Percentiles rank a stretch among this genome's conserved stretches.
These are phyloP conservation scores for Leucoraja ocellata DNA, from an alignment of 2,797 vertebrate genomes.

Conservation along the genomic window DNA sequence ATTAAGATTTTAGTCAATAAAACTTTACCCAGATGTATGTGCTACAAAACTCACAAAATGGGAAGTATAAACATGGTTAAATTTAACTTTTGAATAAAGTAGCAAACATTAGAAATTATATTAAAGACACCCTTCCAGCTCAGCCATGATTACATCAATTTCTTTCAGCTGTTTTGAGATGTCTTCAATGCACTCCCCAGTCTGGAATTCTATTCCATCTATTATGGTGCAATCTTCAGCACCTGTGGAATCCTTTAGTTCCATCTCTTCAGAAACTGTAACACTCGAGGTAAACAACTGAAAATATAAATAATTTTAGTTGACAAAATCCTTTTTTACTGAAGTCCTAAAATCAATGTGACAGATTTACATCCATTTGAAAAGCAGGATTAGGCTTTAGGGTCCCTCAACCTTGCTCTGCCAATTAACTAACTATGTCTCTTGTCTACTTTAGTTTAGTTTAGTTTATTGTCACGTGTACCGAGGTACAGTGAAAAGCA, in stretches of 20 bases:
- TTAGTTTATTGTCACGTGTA: too few species aligned
- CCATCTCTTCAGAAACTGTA: conserved; percentile 41
- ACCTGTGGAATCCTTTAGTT: conserved; percentile 41
- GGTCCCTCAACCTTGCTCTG: too few species aligned
- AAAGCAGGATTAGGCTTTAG: neutral
- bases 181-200: conserved; percentile 50
- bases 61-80: neutral
- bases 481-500: too few species aligned
- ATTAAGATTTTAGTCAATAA: neutral
- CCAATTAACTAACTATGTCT: too few species aligned
- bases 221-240: conserved; percentile 49
- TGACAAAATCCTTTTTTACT: neutral
- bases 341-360: neutral
- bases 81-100: neutral
- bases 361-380: neutral
- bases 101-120: neutral
- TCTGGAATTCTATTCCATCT: conserved; percentile 50
- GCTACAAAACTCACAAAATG: neutral
- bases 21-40: neutral
- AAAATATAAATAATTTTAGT: conserved; percentile 41
- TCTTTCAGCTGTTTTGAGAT: conserved; percentile 53
- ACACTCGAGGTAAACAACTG: conserved; percentile 44
- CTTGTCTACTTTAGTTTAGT: too few species aligned
- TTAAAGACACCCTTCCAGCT: conserved; percentile 45
- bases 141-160: conserved; percentile 54